phyloP scores from a whole-genome alignment of 2,797 vertebrate genomes.

The Monodelphis domestica region DNA sequence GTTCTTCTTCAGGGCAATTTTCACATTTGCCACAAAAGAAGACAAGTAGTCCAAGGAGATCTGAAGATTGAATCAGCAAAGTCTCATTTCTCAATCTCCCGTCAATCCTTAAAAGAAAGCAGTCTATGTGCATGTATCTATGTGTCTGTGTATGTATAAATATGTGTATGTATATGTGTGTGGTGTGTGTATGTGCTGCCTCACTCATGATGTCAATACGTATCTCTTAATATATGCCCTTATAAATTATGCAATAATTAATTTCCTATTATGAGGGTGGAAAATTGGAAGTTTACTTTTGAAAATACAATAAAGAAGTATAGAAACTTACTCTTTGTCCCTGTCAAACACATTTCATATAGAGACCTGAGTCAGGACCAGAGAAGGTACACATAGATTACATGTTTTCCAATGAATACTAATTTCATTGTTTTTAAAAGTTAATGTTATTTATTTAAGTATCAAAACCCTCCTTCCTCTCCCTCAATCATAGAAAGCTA shows the following conservation, averaged over 20 bases:
- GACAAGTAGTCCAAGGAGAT: neutral
- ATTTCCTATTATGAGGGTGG: neutral
- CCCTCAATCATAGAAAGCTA: too few relatives aligned
- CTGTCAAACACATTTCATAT: neutral
- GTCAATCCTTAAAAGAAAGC: neutral
- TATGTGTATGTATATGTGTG: too few relatives aligned
- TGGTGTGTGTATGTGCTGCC: too few relatives aligned
- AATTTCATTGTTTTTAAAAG: too few relatives aligned
- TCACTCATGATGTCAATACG: neutral
- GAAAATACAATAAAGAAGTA: neutral
- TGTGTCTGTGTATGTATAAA: too few relatives aligned
- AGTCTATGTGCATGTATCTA: neutral
- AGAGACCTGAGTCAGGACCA: neutral
- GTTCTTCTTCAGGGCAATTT: neutral
- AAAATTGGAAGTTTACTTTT: neutral
- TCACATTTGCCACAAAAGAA: neutral
- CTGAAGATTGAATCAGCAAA: neutral
- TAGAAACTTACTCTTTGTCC: neutral
- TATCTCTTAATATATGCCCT: neutral
- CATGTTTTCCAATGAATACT: neutral
- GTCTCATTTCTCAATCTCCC: neutral
- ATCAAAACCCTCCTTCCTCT: too few relatives aligned
- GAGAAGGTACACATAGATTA: neutral
- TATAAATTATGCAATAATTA: neutral
- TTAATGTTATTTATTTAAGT: too few relatives aligned